Percentiles rank a stretch among this genome's conserved stretches.
These are phyloP conservation scores for Cheumatopsyche charites DNA, from an alignment of 1,140 invertebrate species.

Conservation along the genomic window DNA sequence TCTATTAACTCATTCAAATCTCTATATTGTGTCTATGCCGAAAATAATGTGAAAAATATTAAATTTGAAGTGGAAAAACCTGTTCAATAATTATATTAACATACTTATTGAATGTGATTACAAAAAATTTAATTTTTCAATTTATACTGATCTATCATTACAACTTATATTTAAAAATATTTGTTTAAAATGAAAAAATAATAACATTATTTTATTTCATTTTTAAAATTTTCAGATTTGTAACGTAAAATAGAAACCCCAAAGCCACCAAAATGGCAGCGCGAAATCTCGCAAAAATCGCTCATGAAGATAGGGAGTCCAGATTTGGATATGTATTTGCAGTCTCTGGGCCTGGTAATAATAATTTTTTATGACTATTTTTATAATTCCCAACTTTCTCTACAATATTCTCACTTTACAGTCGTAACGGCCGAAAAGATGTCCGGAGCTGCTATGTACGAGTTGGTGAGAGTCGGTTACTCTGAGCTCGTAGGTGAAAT, in stretches of 20 bases:
- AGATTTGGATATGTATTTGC: conserved; percentile 95
- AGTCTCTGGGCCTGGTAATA: conserved; percentile 95
- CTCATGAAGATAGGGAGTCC: conserved; percentile 85
- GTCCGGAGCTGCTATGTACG: conserved; percentile 99
- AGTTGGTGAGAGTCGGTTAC: conserved; percentile 98
- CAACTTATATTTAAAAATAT: no score
- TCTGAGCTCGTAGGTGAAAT: conserved; percentile 98
- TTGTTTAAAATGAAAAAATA: no score
- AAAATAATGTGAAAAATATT: no score
- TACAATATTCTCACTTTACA: conserved; percentile 60
- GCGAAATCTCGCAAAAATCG: conserved; percentile 73
- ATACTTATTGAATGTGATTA: no score
- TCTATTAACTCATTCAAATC: no score
- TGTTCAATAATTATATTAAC: no score
- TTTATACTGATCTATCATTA: no score
- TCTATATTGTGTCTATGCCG: no score
- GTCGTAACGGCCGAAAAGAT: conserved; percentile 99
- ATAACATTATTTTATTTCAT: no score
- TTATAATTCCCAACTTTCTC: neutral
- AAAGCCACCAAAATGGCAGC: conserved; percentile 57
- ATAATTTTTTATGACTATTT: neutral
- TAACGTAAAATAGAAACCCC: neutral
- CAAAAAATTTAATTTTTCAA: no score
- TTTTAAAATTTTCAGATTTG: no score
- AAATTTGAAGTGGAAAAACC: no score